A percentile compares a stretch with the other conserved stretches of the same genome.
Conservation (phyloP, 2,113 vertebrate genomes). For the Semnornis frantzii region DNA sequence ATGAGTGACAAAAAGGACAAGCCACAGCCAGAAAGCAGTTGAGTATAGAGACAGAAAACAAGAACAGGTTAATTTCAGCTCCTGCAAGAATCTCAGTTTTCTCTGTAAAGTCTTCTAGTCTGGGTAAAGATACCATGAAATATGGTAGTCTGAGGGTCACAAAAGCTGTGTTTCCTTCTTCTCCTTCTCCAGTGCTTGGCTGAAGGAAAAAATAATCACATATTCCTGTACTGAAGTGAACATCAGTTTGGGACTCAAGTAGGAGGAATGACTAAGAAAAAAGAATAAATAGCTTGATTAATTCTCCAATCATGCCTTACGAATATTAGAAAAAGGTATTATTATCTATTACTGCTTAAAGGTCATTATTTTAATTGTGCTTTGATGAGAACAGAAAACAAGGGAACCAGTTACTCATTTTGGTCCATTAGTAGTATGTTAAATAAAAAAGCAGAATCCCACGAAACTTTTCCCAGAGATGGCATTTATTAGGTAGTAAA, state of each 20-base stretch:
- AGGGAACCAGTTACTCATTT: not conserved
- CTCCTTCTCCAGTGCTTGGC: not conserved
- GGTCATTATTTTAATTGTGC: constrained; percentile 24
- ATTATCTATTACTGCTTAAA: not conserved
- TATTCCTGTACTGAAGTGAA: not conserved
- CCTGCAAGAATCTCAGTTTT: not conserved
- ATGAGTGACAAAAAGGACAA: not conserved
- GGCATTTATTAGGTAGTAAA: constrained; percentile 33
- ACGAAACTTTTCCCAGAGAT: not conserved
- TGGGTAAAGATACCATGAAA: not conserved
- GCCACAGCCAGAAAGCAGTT: not conserved
- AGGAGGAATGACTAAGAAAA: not conserved
- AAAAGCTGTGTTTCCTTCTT: not conserved
- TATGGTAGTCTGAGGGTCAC: not conserved
- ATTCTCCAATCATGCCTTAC: not conserved
- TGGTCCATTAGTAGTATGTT: not conserved
- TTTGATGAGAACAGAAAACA: constrained; percentile 14
- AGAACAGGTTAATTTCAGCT: not conserved
- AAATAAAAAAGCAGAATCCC: not conserved
- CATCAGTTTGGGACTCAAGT: not conserved
- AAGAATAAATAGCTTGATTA: constrained; percentile 23
- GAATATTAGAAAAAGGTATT: constrained; percentile 19
- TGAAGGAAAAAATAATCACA: not conserved
- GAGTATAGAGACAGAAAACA: not conserved
- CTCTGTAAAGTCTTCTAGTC: not conserved